These are phyloP conservation scores for Philhelius pedissequus DNA, from an alignment of 2,888 invertebrate genomes.

Conservation along the genomic window DNA sequence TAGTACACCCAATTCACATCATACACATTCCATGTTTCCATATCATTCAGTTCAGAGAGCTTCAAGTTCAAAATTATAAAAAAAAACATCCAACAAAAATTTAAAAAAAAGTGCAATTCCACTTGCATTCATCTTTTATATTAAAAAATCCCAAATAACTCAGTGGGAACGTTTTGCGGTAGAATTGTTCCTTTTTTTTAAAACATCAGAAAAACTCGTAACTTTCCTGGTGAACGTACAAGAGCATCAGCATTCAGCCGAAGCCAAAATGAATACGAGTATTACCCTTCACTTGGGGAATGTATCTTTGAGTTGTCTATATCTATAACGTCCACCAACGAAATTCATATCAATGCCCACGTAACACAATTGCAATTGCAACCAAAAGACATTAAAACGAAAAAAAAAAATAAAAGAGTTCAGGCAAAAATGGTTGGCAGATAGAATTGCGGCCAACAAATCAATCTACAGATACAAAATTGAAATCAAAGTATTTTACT, in stretches of 20 bases:
- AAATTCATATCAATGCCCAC: conserved; percentile 51
- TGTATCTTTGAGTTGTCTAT: conserved; percentile 5
- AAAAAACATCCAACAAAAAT: neutral
- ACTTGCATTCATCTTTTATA: conserved; percentile 35
- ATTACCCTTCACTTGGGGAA: conserved; percentile 35
- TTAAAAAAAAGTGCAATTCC: conserved; percentile 2
- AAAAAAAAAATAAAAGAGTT: conserved; percentile 1
- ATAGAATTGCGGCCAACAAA: conserved; percentile 57
- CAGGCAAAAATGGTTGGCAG: conserved; percentile 6
- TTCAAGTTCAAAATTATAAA: conserved; percentile 30
- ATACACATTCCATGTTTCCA: neutral
- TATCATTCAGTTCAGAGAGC: conserved; percentile 1
- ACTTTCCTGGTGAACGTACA: neutral
- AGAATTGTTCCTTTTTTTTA: neutral
- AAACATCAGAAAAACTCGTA: neutral
- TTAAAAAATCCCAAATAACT: conserved; percentile 4
- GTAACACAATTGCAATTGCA: conserved; percentile 48
- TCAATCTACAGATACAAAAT: conserved; percentile 67
- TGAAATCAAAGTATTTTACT: conserved; percentile 57
- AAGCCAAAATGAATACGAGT: conserved; percentile 1
- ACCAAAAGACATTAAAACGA: neutral
- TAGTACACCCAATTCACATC: conserved; percentile 19
- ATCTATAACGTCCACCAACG: conserved; percentile 25
- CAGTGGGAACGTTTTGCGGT: conserved; percentile 10
- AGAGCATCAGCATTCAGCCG: neutral